Evolutionary conservation across 92 coral and sea anemone genomes (phyloP).

Genomic region (Parazoanthus swiftii): DNA sequence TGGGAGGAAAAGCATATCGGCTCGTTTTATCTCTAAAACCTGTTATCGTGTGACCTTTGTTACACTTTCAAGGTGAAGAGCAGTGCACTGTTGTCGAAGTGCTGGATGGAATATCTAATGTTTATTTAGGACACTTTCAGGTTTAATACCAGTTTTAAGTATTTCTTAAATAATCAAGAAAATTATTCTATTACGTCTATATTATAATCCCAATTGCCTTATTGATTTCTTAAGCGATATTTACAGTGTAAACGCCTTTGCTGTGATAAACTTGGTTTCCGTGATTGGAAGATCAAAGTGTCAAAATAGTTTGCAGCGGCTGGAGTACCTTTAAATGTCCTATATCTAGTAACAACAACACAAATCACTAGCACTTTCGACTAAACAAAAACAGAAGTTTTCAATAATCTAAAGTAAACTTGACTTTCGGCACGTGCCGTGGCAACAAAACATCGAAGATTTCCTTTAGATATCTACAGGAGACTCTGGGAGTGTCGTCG

Average conservation of each 20-base stretch:
- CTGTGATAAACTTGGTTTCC: background rate
- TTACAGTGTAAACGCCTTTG: background rate
- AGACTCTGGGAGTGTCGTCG: background rate
- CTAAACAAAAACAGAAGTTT: conserved; percentile 15
- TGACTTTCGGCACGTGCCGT: conserved; percentile 18
- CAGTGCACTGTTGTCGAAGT: background rate
- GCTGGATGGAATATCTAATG: background rate
- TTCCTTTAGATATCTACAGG: background rate
- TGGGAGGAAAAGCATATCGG: background rate
- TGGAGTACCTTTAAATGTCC: background rate
- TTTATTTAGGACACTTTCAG: background rate
- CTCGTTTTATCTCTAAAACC: background rate
- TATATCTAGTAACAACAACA: background rate
- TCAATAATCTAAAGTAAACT: background rate
- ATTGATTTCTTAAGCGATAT: background rate
- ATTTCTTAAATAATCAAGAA: background rate
- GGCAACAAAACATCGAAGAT: background rate
- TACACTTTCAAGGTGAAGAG: background rate
- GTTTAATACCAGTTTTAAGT: background rate
- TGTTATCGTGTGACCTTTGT: background rate
- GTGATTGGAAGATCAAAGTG: background rate
- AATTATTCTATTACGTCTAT: background rate
- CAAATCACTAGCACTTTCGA: background rate
- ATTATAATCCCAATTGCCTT: background rate
- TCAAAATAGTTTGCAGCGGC: background rate